These are phyloP conservation scores for Poliocrania exsul DNA, from an alignment of 2,797 vertebrate species.

Conservation along the genomic window DNA sequence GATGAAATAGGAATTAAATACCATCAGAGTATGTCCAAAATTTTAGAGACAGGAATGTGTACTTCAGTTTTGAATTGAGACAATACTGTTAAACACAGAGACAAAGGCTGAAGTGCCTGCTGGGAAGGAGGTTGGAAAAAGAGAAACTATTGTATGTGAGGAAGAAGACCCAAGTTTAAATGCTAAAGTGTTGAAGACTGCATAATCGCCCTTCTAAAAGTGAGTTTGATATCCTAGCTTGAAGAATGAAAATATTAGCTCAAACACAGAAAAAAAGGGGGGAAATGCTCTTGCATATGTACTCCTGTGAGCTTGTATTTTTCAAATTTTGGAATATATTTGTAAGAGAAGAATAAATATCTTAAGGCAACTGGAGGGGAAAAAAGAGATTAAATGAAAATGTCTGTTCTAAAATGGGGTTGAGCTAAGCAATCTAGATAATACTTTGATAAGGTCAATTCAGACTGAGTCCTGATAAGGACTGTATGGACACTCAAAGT, in stretches of 20 bases:
- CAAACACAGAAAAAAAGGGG: not conserved
- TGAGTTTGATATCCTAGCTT: not conserved
- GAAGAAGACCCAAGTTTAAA: not conserved
- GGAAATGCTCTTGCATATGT: not conserved
- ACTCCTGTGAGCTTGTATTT: not conserved
- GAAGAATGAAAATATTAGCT: not conserved
- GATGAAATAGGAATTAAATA: not conserved
- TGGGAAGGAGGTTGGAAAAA: not conserved
- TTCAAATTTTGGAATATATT: not conserved
- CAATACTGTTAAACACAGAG: not conserved
- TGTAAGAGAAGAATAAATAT: not conserved
- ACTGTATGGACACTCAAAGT: not conserved
- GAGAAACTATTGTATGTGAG: not conserved
- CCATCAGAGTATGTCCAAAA: not conserved
- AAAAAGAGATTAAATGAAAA: not conserved
- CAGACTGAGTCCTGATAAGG: not conserved
- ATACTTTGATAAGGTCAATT: not conserved
- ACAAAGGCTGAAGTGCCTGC: not conserved
- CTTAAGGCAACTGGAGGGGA: not conserved
- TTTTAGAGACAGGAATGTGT: not conserved
- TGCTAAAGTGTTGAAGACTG: not conserved
- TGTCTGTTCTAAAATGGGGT: not conserved
- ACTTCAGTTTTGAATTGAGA: not conserved
- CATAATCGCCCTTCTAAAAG: not conserved
- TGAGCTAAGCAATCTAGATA: not conserved